phyloP scores from a whole-genome alignment of 2,797 vertebrate species.

The Triplophysa yarkandensis region DNA sequence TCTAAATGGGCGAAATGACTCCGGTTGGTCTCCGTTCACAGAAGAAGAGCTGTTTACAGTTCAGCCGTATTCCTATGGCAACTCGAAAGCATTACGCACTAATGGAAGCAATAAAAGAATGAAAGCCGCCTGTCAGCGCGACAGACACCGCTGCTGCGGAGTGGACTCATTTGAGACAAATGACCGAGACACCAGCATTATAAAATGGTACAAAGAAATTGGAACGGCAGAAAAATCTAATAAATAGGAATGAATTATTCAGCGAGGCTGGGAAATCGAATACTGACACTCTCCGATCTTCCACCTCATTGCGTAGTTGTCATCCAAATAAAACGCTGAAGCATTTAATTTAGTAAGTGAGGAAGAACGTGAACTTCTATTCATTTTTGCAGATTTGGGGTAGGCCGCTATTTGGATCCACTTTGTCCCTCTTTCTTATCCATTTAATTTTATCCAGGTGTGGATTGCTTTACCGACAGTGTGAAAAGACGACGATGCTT shows the following conservation, averaged over 20 bases:
- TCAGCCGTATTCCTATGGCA: constrained; percentile 69
- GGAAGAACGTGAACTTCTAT: constrained; percentile 33
- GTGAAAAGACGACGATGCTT: constrained; percentile 24
- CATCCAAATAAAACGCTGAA: constrained; percentile 44
- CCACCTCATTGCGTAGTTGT: constrained; percentile 35
- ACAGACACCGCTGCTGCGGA: constrained; percentile 63
- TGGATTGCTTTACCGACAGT: constrained; percentile 27
- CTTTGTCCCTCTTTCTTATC: constrained; percentile 23
- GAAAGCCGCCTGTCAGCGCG: constrained; percentile 65
- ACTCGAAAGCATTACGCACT: constrained; percentile 71
- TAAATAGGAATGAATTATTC: constrained; percentile 64
- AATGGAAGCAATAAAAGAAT: constrained; percentile 69
- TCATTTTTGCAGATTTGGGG: constrained; percentile 17
- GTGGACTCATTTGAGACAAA: constrained; percentile 66
- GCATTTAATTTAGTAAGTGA: constrained; percentile 42
- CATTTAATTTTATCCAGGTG: constrained; percentile 51
- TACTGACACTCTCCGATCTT: constrained; percentile 58
- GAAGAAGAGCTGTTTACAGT: constrained; percentile 66
- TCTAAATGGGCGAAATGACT: constrained; percentile 49
- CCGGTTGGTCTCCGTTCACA: constrained; percentile 38
- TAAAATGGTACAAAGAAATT: constrained; percentile 38
- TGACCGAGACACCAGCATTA: constrained; percentile 53
- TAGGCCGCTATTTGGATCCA: constrained; percentile 15
- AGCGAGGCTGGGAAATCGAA: constrained; percentile 55
- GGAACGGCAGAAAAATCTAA: constrained; percentile 56